These are phyloP conservation scores for Electrona antarctica DNA, from an alignment of 2,113 vertebrate genomes.

Conservation along the genomic window DNA sequence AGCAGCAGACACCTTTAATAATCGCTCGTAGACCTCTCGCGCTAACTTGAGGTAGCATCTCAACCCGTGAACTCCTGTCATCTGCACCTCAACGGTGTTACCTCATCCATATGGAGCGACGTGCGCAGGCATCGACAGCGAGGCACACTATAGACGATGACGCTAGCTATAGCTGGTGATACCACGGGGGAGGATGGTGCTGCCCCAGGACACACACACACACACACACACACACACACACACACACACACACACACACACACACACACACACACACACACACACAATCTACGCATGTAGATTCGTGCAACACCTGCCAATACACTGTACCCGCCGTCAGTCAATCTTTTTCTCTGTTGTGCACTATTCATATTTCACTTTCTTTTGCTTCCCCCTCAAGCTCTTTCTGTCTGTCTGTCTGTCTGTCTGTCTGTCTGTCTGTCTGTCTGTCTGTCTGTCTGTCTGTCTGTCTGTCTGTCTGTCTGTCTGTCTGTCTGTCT, in stretches of 20 bases:
- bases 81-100: not conserved
- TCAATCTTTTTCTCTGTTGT: slow-evolving; percentile 14
- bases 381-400: not conserved
- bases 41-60: not conserved
- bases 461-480: not conserved
- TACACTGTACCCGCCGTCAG: no score
- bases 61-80: not conserved
- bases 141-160: not conserved
- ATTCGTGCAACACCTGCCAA: no score
- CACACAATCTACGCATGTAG: no score
- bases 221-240: no score
- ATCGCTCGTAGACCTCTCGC: no score
- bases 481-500: no score
- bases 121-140: not conserved
- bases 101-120: not conserved
- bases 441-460: not conserved
- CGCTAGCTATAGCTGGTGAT: not conserved
- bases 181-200: not conserved
- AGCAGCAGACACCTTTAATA: no score
- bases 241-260: no score
- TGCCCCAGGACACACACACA: no score
- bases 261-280: no score
- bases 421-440: no score
- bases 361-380: not conserved
- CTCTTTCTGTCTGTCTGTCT: not conserved